phyloP scores from a whole-genome alignment of 1,140 invertebrate genomes.

The Contarinia nasturtii region DNA sequence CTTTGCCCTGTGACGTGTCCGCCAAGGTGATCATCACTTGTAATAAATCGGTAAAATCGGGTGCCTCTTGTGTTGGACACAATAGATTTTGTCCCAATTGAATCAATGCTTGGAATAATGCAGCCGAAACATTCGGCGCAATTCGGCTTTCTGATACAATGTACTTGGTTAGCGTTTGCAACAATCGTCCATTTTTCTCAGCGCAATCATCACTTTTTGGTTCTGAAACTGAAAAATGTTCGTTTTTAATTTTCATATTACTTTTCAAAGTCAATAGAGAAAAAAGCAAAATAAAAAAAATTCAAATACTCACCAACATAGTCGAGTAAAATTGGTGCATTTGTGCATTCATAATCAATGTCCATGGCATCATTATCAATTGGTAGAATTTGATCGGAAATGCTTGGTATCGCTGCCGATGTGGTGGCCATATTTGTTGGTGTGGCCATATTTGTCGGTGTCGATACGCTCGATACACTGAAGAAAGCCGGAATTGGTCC shows the following conservation, averaged over 20 bases:
- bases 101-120: slow-evolving; percentile 55
- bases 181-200: slow-evolving; percentile 49
- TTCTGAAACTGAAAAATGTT: slow-evolving; percentile 2
- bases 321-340: slow-evolving; percentile 1
- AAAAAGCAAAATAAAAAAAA: not conserved
- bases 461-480: slow-evolving; percentile 19
- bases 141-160: slow-evolving; percentile 54
- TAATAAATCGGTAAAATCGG: slow-evolving; percentile 65
- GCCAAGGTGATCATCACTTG: slow-evolving; percentile 54
- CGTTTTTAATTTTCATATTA: slow-evolving; percentile 5
- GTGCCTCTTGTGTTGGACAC: slow-evolving; percentile 39
- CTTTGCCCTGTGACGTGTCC: slow-evolving; percentile 52
- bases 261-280: slow-evolving; percentile 2
- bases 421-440: slow-evolving; percentile 24
- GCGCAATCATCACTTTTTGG: slow-evolving; percentile 12
- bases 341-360: slow-evolving; percentile 17
- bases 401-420: slow-evolving; percentile 21
- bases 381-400: slow-evolving; percentile 17
- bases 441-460: slow-evolving; percentile 25
- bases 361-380: slow-evolving; percentile 18
- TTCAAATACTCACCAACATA: too few relatives aligned
- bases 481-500: slow-evolving; percentile 23
- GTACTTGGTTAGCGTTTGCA: slow-evolving; percentile 51
- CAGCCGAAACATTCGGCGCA: slow-evolving; percentile 46
- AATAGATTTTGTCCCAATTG: slow-evolving; percentile 52